Evolutionary conservation across 2,888 invertebrate species (phyloP).

Genomic region (Yponomeuta sedellus): DNA sequence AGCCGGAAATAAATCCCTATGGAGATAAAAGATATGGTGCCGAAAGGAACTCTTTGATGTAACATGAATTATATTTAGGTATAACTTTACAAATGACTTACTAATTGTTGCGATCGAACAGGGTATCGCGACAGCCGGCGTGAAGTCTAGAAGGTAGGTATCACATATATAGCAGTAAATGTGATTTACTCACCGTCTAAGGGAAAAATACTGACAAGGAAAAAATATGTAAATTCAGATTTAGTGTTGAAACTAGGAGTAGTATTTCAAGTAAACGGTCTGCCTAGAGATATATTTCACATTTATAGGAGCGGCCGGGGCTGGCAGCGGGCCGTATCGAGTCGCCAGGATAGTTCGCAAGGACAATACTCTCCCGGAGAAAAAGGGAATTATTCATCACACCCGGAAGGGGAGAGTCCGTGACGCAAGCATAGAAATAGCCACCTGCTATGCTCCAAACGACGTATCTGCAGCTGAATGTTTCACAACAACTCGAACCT

Average conservation of each 20-base stretch:
- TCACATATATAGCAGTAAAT: neutral
- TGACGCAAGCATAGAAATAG: slow-evolving; percentile 73
- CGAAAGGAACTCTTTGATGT: slow-evolving; percentile 25
- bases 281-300: slow-evolving; percentile 70
- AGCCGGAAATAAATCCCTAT: slow-evolving; percentile 45
- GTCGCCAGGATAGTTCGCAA: slow-evolving; percentile 68
- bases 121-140: neutral
- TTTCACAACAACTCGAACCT: slow-evolving; percentile 23
- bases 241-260: slow-evolving; percentile 65
- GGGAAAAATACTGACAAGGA: neutral
- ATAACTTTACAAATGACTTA: too few relatives aligned
- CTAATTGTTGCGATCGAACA: neutral
- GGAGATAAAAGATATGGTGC: slow-evolving; percentile 24
- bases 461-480: slow-evolving; percentile 32
- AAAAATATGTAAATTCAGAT: slow-evolving; percentile 54
- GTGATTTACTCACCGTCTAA: neutral
- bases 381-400: slow-evolving; percentile 76
- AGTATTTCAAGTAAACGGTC: slow-evolving; percentile 63
- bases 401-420: slow-evolving; percentile 76
- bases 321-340: slow-evolving; percentile 53
- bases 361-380: slow-evolving; percentile 70
- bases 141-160: neutral
- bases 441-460: slow-evolving; percentile 46
- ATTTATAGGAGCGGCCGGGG: slow-evolving; percentile 67
- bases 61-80: too few relatives aligned